These are phyloP conservation scores for Melanchra persicariae DNA, from an alignment of 2,888 invertebrate species.

Conservation along the genomic window DNA sequence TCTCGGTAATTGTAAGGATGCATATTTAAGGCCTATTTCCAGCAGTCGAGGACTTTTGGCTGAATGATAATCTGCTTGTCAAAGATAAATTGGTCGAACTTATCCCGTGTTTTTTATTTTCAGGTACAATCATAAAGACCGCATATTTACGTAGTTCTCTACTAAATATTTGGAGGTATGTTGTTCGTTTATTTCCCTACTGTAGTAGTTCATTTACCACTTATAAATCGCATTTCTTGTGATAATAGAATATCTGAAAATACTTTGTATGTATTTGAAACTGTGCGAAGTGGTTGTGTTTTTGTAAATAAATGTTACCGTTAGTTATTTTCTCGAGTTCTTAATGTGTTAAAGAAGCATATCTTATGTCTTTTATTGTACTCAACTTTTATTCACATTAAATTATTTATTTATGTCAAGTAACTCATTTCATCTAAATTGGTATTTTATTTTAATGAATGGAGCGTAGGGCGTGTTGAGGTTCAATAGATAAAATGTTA, in stretches of 20 bases:
- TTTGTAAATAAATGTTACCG: slow-evolving; percentile 81
- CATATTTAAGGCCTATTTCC: neutral
- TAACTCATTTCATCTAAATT: slow-evolving; percentile 58
- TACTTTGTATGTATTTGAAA: slow-evolving; percentile 46
- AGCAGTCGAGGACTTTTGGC: too few species aligned
- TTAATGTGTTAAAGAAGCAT: slow-evolving; percentile 60
- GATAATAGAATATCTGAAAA: slow-evolving; percentile 75
- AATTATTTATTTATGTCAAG: slow-evolving; percentile 67
- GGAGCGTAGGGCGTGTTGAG: slow-evolving; percentile 40
- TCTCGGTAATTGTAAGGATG: neutral
- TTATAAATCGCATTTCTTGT: slow-evolving; percentile 77
- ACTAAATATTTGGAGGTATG: slow-evolving; percentile 58
- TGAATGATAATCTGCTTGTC: too few species aligned
- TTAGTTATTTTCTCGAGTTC: slow-evolving; percentile 58
- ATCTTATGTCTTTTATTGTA: slow-evolving; percentile 53
- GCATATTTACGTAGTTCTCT: slow-evolving; percentile 51
- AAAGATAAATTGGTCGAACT: neutral
- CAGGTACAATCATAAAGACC: slow-evolving; percentile 57
- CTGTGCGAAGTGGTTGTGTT: slow-evolving; percentile 68
- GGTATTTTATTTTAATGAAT: slow-evolving; percentile 53
- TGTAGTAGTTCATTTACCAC: slow-evolving; percentile 62
- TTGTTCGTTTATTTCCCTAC: slow-evolving; percentile 62
- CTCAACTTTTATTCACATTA: slow-evolving; percentile 59
- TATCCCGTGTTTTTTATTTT: slow-evolving; percentile 29
- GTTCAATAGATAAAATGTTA: slow-evolving; percentile 60